Evolutionary conservation across 2,888 invertebrate genomes (phyloP), one percentile per base, ranked within the genome.

Genomic region (Buathra laborator): DNA sequence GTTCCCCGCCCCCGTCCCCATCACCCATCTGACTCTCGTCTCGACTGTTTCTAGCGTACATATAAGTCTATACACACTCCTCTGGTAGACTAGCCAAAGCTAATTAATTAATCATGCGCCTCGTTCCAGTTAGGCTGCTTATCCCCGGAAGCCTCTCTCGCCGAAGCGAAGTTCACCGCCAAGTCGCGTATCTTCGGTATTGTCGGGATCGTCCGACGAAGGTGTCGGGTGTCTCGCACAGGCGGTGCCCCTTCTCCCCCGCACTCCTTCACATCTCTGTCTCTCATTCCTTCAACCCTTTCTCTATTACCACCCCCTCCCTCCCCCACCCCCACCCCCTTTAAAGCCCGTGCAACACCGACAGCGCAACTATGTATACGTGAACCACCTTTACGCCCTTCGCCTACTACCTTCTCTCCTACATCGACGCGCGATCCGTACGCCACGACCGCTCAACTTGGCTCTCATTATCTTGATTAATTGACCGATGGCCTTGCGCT

Each of bases 401-500:
- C 51, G 43, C 56, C 53, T 46, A 10, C 62, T 37, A 10, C 62
- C 56, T 12, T n/a, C 29, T 43, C 29, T 16, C 48, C 59, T 68
- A 44, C 68, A 44, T 62, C 64, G 19, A 24, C 10, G 19, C 43
- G 24, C 24, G 56, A 78, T 81, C 78, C 70, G 48, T 74, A 37
- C 37, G 12, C 79, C 59, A 78, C 85, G 86, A 83, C 87, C 76
- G 86, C 88, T 88, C 88, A 87, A 92, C 93, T 93, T 91, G 89
- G 89, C 92, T 91, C 92, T 93, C 93, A 92, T 93, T 93, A 93
- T 93, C 93, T 93, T 93, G 93, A 93, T 93, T 93, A 93, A 93
- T 93, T 93, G 93, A 94, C 93, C 93, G 92, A 94, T 93, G 91
- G 91, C 89, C 91, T 89, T 83, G 85, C 86, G 86, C 89, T 89